phyloP scores from a whole-genome alignment of 2,888 invertebrate species.

The Cancer borealis region DNA sequence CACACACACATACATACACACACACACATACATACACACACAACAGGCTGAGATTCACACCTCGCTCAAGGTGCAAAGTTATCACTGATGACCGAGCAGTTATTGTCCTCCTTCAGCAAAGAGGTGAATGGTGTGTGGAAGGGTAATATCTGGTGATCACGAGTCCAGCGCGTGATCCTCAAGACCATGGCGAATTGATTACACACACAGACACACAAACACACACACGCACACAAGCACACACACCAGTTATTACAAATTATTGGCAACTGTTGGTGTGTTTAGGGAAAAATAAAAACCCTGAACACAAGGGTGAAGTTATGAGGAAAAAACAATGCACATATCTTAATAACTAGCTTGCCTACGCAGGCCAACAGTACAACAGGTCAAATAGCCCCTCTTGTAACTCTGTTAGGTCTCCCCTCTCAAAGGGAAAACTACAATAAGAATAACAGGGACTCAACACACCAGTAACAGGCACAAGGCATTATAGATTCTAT shows the following conservation, averaged over 20 bases:
- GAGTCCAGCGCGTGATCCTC: too few species aligned
- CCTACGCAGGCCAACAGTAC: background rate
- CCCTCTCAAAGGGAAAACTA: background rate
- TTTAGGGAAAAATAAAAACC: background rate
- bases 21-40: conserved; percentile 23
- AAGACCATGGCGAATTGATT: too few species aligned
- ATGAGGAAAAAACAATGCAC: background rate
- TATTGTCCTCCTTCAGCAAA: too few species aligned
- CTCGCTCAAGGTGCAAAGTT: too few species aligned
- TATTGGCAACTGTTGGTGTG: conserved; percentile 37
- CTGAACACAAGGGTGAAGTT: background rate
- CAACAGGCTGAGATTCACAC: background rate
- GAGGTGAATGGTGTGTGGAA: too few species aligned
- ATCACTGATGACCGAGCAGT: too few species aligned
- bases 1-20: background rate
- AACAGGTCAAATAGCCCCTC: background rate
- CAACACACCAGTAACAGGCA: conserved; percentile 1
- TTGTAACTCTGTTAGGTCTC: background rate
- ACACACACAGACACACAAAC: background rate
- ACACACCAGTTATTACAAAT: background rate
- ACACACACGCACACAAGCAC: background rate
- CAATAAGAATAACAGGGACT: background rate
- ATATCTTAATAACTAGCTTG: background rate
- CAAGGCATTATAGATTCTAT: background rate
- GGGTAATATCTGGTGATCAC: too few species aligned